A percentile compares a stretch with the other conserved stretches of the same genome.
Conservation (phyloP, 1,140 invertebrate species). For the Drosophila ambigua region DNA sequence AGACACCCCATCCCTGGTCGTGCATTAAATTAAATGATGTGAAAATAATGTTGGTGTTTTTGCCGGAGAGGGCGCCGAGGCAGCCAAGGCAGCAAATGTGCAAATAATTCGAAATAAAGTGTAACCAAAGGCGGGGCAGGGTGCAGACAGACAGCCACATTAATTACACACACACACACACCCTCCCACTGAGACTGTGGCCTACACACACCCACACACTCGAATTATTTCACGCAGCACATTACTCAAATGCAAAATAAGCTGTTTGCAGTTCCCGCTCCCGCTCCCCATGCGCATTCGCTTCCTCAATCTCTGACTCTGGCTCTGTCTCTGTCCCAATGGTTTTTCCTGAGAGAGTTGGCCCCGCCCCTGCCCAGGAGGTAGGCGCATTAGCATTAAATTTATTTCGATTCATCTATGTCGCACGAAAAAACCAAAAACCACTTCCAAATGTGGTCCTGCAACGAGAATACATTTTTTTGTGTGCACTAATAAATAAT, state of each 20-base stretch:
- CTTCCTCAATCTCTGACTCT: background rate
- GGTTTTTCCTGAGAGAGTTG: too few relatives aligned
- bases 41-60: constrained; percentile 73
- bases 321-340: background rate
- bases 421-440: constrained; percentile 5
- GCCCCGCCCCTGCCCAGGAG: background rate
- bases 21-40: constrained; percentile 79
- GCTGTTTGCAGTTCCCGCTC: constrained; percentile 47
- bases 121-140: constrained; percentile 55
- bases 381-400: constrained; percentile 58
- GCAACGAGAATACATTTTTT: too few relatives aligned
- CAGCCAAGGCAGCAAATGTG: constrained; percentile 65
- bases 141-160: constrained; percentile 59
- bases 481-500: too few relatives aligned
- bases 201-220: constrained; percentile 38
- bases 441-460: background rate
- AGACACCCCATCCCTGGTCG: constrained; percentile 36
- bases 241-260: constrained; percentile 75
- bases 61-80: constrained; percentile 24
- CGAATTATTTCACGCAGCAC: constrained; percentile 68
- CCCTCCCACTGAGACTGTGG: constrained; percentile 6
- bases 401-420: constrained; percentile 65
- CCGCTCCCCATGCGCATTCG: background rate
- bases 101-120: constrained; percentile 77
- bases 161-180: constrained; percentile 54